Evolutionary conservation across 2,797 vertebrate genomes (phyloP).

Genomic region (Knipowitschia caucasica): DNA sequence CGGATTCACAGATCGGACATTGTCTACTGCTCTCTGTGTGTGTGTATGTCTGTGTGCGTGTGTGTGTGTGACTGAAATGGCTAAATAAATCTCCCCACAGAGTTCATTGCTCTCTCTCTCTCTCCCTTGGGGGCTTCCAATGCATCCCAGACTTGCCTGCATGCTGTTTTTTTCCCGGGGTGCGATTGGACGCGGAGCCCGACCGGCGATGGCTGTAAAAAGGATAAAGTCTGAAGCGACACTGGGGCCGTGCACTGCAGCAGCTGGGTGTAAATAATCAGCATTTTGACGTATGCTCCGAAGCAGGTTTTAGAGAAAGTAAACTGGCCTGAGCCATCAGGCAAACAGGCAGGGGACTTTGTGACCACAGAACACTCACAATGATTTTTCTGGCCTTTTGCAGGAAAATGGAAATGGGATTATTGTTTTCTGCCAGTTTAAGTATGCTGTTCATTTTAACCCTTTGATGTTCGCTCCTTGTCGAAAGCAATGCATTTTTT

Average conservation of each 20-base stretch:
- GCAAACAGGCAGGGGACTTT: neutral
- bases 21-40: slow-evolving; percentile 40
- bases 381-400: neutral
- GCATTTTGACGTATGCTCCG: slow-evolving; percentile 22
- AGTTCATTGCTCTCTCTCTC: slow-evolving; percentile 35
- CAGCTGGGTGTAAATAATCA: slow-evolving; percentile 32
- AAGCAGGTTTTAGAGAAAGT: neutral
- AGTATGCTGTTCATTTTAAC: neutral
- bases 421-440: neutral
- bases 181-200: slow-evolving; percentile 18
- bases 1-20: slow-evolving; percentile 47
- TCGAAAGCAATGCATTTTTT: too few species aligned
- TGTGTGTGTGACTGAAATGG: slow-evolving; percentile 38
- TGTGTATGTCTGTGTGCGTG: slow-evolving; percentile 28
- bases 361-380: neutral
- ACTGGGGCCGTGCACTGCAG: neutral
- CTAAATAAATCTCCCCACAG: slow-evolving; percentile 44
- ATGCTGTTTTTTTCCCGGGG: slow-evolving; percentile 3
- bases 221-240: slow-evolving; percentile 26
- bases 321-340: neutral
- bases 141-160: slow-evolving; percentile 19
- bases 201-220: slow-evolving; percentile 17
- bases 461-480: too few species aligned
- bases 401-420: too few species aligned
- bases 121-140: slow-evolving; percentile 34